These are phyloP conservation scores for Xyliphius kryptos DNA, from an alignment of 2,113 vertebrate species.

Conservation along the genomic window DNA sequence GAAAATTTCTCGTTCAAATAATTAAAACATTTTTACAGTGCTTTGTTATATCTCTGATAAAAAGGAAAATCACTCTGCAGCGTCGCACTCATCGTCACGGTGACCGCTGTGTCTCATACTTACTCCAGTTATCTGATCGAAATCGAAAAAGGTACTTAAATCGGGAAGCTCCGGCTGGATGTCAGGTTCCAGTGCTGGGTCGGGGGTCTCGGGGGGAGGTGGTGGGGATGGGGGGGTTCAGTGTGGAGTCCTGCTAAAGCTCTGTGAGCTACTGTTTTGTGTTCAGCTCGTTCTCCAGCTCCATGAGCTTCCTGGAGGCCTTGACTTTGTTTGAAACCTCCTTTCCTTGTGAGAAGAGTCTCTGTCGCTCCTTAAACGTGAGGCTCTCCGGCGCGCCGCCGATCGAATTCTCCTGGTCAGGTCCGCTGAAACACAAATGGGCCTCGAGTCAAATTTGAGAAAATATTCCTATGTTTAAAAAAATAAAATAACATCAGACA, in stretches of 20 bases:
- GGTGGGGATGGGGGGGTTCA: conserved; percentile 13
- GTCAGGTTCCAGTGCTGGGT: conserved; percentile 28
- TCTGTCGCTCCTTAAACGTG: conserved; percentile 93
- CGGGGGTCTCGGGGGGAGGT: neutral
- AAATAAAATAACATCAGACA: no score
- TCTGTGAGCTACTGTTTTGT: conserved; percentile 76
- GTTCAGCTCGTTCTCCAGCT: conserved; percentile 96
- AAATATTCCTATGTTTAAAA: no score
- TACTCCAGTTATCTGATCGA: conserved; percentile 64
- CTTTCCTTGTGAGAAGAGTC: conserved; percentile 95
- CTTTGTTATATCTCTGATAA: conserved; percentile 67
- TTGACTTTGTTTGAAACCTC: conserved; percentile 97
- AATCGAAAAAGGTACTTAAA: conserved; percentile 38
- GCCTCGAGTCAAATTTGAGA: no score
- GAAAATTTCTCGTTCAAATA: conserved; percentile 52
- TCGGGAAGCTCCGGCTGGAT: conserved; percentile 22
- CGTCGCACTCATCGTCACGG: conserved; percentile 51
- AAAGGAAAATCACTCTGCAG: conserved; percentile 41
- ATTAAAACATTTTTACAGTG: conserved; percentile 78
- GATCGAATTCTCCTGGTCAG: conserved; percentile 73
- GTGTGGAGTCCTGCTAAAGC: conserved; percentile 48
- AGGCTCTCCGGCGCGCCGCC: conserved; percentile 81
- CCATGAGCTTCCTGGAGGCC: conserved; percentile 91
- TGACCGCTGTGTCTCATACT: conserved; percentile 58
- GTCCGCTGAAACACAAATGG: conserved; percentile 55